Evolutionary conservation across 2,113 vertebrate genomes (phyloP).

Genomic region (Leuciscus idus): DNA sequence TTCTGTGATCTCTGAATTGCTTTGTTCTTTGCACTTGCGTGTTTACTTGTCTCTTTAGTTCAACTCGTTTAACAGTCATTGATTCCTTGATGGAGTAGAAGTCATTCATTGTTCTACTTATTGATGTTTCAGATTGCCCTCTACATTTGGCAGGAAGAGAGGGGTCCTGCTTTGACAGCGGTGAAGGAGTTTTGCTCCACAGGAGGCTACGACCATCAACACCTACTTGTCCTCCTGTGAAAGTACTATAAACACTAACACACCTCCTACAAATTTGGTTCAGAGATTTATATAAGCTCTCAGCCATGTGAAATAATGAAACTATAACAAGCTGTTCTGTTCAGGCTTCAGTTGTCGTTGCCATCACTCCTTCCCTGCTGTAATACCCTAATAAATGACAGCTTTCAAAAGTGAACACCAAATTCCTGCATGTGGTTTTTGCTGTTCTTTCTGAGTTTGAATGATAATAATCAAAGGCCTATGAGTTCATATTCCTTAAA

Average conservation of each 20-base stretch:
- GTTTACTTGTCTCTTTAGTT: background rate
- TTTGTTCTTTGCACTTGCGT: background rate
- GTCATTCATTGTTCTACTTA: background rate
- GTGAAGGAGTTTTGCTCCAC: conserved; percentile 83
- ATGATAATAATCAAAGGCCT: background rate
- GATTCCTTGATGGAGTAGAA: background rate
- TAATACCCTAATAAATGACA: conserved; percentile 3
- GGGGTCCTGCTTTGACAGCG: conserved; percentile 80
- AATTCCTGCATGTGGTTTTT: conserved; percentile 12
- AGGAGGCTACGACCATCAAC: conserved; percentile 74
- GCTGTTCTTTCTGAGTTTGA: background rate
- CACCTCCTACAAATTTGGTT: background rate
- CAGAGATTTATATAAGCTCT: background rate
- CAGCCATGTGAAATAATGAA: background rate
- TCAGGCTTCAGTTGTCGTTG: background rate
- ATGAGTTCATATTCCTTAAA: background rate
- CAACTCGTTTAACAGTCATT: background rate
- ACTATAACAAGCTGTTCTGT: conserved; percentile 13
- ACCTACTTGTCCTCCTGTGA: conserved; percentile 84
- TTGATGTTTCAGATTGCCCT: conserved; percentile 80
- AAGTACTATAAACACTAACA: conserved; percentile 60
- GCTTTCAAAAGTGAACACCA: background rate
- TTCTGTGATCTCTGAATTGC: background rate
- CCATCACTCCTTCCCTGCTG: background rate
- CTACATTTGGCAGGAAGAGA: conserved; percentile 87